These are phyloP conservation scores for Drosophila suzukii DNA, from an alignment of 1,140 invertebrate species.

Conservation along the genomic window DNA sequence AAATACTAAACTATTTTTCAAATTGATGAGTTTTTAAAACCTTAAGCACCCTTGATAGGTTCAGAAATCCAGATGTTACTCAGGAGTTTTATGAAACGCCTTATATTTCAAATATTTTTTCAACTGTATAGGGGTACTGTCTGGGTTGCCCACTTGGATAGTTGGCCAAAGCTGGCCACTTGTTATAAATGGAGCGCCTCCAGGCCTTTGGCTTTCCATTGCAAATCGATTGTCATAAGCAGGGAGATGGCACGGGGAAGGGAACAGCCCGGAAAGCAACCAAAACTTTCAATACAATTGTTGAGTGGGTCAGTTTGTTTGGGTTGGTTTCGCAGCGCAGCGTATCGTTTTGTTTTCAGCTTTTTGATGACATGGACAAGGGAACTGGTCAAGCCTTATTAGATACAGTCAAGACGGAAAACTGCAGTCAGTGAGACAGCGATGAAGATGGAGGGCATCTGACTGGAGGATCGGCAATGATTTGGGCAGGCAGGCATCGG, in stretches of 20 bases:
- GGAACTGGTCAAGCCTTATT: slow-evolving; percentile 57
- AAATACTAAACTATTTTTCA: too few relatives aligned
- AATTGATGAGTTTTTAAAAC: too few relatives aligned
- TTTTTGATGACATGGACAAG: slow-evolving; percentile 46
- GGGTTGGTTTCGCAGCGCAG: slow-evolving; percentile 9
- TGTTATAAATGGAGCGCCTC: slow-evolving; percentile 80
- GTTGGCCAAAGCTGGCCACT: slow-evolving; percentile 59
- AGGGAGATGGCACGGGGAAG: slow-evolving; percentile 15
- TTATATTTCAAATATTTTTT: slow-evolving; percentile 3
- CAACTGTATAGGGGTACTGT: slow-evolving; percentile 10
- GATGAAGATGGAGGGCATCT: slow-evolving; percentile 48
- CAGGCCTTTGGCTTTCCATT: slow-evolving; percentile 73
- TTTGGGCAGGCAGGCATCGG: slow-evolving; percentile 34
- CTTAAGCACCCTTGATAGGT: neutral
- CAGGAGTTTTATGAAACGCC: neutral
- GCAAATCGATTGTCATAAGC: slow-evolving; percentile 84
- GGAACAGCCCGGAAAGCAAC: slow-evolving; percentile 17
- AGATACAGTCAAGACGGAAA: slow-evolving; percentile 37
- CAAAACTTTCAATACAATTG: slow-evolving; percentile 52
- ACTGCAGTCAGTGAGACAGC: slow-evolving; percentile 27
- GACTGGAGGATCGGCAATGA: slow-evolving; percentile 38
- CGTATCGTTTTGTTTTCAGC: slow-evolving; percentile 11
- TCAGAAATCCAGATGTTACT: too few relatives aligned
- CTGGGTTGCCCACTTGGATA: slow-evolving; percentile 21
- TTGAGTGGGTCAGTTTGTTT: slow-evolving; percentile 59